Evolutionary conservation across 2,797 vertebrate species (phyloP).

Genomic region (Enteromius trimaculatus): DNA sequence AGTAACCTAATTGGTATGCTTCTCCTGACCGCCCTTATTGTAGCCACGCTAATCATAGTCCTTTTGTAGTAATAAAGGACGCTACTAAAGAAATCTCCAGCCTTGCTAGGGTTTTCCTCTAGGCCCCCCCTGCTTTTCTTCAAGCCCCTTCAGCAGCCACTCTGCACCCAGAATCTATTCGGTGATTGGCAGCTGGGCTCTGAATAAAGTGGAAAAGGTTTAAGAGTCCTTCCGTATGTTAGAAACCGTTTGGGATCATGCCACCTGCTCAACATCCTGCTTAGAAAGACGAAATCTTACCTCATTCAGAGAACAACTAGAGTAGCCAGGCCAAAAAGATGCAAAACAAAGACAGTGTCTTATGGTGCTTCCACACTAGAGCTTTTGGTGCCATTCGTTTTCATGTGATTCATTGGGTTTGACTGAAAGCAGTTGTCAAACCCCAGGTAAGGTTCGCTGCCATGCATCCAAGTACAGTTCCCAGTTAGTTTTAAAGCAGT

Average conservation of each 20-base stretch:
- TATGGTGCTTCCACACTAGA: slow-evolving; percentile 10
- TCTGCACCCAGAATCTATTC: slow-evolving; percentile 50
- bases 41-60: slow-evolving; percentile 98
- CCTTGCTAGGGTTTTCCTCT: slow-evolving; percentile 79
- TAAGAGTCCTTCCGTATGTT: slow-evolving; percentile 47
- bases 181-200: slow-evolving; percentile 59
- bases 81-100: slow-evolving; percentile 90
- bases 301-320: slow-evolving; percentile 51
- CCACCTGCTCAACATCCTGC: slow-evolving; percentile 57
- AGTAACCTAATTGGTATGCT: slow-evolving; percentile 98
- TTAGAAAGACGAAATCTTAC: slow-evolving; percentile 53
- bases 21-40: slow-evolving; percentile 97
- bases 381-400: slow-evolving; percentile 4
- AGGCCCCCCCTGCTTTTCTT: slow-evolving; percentile 65
- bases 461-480: neutral
- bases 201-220: slow-evolving; percentile 53
- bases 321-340: slow-evolving; percentile 18
- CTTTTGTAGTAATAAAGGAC: slow-evolving; percentile 91
- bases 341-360: slow-evolving; percentile 32
- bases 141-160: slow-evolving; percentile 66
- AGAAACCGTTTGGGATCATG: slow-evolving; percentile 50
- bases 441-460: neutral
- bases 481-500: neutral
- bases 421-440: neutral
- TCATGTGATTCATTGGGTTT: neutral